Percentiles rank a stretch among this genome's conserved stretches.
phyloP scores from a whole-genome alignment of 2,888 invertebrate species.

The Parelbella ahira region DNA sequence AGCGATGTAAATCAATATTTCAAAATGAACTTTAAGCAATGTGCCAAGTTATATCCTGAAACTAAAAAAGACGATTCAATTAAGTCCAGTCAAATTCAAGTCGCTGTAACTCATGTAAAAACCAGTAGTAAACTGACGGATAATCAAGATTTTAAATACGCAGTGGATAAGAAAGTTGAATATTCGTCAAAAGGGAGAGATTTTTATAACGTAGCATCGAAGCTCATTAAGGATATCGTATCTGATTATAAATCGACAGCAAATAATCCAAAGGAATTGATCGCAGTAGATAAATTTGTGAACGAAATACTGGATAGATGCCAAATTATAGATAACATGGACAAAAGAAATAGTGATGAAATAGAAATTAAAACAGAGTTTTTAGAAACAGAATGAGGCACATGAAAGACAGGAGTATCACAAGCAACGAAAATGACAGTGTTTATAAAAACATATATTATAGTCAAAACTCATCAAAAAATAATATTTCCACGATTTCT shows the following conservation, averaged over 20 bases:
- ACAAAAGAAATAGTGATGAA: constrained; percentile 32
- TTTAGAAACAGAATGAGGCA: constrained; percentile 20
- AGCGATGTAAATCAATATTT: constrained; percentile 1
- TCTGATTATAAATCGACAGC: constrained; percentile 26
- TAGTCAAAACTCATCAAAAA: not conserved
- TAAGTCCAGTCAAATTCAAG: no score
- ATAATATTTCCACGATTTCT: no score
- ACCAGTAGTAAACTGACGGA: no score
- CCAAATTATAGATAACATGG: constrained; percentile 24
- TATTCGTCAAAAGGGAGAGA: no score
- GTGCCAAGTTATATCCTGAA: no score
- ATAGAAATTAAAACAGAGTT: constrained; percentile 31
- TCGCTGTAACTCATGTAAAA: no score
- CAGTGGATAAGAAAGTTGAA: no score
- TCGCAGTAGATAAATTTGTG: constrained; percentile 33
- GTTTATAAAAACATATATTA: constrained; percentile 6
- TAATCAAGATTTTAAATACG: no score
- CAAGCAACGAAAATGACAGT: not conserved
- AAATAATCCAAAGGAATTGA: constrained; percentile 29
- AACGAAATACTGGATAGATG: constrained; percentile 31
- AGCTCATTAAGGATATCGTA: constrained; percentile 35
- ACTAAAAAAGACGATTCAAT: no score
- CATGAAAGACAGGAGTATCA: constrained; percentile 1
- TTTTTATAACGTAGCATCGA: constrained; percentile 31
- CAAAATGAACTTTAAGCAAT: no score